Evolutionary conservation across 2,113 vertebrate genomes (phyloP).

Genomic region (Heterotilapia buettikoferi): DNA sequence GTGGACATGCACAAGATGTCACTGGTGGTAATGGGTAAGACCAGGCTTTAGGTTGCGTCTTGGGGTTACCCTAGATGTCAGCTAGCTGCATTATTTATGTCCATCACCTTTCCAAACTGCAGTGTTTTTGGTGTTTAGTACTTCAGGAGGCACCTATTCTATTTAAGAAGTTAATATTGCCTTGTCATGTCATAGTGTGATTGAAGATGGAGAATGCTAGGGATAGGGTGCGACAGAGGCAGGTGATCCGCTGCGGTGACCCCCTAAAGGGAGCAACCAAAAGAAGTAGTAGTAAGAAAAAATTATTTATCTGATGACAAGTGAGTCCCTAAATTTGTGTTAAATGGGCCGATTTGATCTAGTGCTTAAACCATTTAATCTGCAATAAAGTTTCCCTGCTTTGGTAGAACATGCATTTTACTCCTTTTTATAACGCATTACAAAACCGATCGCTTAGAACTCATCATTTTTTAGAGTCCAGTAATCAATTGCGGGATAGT

Average conservation of each 20-base stretch:
- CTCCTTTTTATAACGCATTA: neutral
- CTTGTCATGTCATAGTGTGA: neutral
- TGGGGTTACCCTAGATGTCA: neutral
- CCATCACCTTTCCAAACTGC: neutral
- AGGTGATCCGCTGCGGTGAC: neutral
- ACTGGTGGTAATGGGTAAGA: conserved; percentile 80
- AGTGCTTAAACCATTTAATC: neutral
- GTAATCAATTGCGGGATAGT: neutral
- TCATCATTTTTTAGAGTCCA: neutral
- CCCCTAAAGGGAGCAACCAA: neutral
- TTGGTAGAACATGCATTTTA: neutral
- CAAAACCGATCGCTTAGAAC: neutral
- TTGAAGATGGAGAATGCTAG: neutral
- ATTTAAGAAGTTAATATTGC: neutral
- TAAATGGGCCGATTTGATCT: neutral
- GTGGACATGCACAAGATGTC: conserved; percentile 78
- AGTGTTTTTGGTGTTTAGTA: neutral
- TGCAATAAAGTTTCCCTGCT: neutral
- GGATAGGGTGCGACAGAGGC: neutral
- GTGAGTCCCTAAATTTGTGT: neutral
- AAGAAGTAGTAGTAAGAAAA: neutral
- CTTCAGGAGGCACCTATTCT: neutral
- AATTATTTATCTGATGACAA: neutral
- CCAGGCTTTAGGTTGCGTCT: neutral
- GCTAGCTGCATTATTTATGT: neutral